These are phyloP conservation scores for Parelbella ahira DNA, from an alignment of 2,888 invertebrate species.

Conservation along the genomic window DNA sequence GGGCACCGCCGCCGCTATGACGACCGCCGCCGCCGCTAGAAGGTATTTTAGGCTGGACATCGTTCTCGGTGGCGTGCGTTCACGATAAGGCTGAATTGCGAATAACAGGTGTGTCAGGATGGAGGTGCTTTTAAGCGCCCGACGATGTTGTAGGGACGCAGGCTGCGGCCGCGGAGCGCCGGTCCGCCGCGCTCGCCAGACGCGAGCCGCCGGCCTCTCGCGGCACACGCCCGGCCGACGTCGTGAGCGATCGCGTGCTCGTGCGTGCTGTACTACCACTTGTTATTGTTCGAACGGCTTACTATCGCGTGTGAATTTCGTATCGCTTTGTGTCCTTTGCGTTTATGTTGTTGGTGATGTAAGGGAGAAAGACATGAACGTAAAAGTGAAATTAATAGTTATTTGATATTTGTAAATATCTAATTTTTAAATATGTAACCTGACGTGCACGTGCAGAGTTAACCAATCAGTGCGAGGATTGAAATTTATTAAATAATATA, in stretches of 20 bases:
- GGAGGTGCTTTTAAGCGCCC: slow-evolving; percentile 11
- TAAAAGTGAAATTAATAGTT: too few species aligned
- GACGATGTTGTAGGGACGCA: slow-evolving; percentile 4
- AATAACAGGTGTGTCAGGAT: slow-evolving; percentile 40
- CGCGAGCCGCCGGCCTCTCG: slow-evolving; percentile 27
- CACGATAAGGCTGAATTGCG: slow-evolving; percentile 42
- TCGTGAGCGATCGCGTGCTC: background rate
- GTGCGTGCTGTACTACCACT: too few species aligned
- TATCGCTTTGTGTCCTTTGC: too few species aligned
- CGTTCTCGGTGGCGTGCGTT: slow-evolving; percentile 38
- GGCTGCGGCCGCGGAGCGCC: slow-evolving; percentile 24
- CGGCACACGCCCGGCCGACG: background rate
- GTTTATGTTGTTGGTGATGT: too few species aligned
- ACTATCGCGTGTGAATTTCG: too few species aligned
- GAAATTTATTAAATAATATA: too few species aligned
- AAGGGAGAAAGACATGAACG: too few species aligned
- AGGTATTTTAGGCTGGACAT: slow-evolving; percentile 30
- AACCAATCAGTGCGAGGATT: too few species aligned
- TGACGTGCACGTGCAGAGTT: too few species aligned
- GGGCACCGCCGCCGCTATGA: slow-evolving; percentile 33
- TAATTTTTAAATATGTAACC: too few species aligned
- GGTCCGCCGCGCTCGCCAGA: slow-evolving; percentile 21
- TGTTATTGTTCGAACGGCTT: too few species aligned
- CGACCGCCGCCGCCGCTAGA: slow-evolving; percentile 30
- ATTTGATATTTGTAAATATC: too few species aligned